Conservation (phyloP, 2,797 vertebrate genomes). For the Xenentodon cancila region DNA sequence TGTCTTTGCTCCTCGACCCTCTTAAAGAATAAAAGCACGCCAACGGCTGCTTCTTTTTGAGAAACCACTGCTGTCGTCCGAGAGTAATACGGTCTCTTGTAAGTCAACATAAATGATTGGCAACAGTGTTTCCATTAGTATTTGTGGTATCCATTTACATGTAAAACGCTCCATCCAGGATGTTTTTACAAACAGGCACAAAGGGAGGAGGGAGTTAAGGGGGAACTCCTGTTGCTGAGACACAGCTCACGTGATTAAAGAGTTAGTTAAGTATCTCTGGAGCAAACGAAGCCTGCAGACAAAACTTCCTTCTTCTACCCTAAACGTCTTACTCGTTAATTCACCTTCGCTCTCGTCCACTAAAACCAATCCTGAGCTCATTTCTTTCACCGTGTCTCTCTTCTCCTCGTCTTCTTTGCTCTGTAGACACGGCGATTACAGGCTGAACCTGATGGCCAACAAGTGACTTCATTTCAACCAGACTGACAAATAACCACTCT, state of each 20-base stretch:
- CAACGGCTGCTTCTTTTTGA: neutral
- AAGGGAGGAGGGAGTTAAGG: no score
- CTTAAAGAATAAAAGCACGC: conserved; percentile 3
- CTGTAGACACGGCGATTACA: neutral
- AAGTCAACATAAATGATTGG: no score
- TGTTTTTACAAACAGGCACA: no score
- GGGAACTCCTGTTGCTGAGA: no score
- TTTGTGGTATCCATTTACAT: no score
- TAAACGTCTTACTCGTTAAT: no score
- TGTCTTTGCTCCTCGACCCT: neutral
- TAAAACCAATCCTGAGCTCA: neutral
- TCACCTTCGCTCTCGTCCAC: neutral
- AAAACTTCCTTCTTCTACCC: neutral
- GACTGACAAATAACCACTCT: conserved; percentile 24
- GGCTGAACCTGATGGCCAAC: neutral
- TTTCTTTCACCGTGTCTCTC: neutral
- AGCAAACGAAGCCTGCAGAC: neutral
- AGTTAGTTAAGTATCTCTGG: neutral
- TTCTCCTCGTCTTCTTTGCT: neutral
- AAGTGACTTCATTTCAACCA: conserved; percentile 24
- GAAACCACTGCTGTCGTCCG: neutral
- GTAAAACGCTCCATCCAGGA: no score
- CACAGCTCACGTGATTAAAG: no score
- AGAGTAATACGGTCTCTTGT: no score
- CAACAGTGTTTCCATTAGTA: no score